Evolutionary conservation across 2,113 vertebrate genomes (phyloP).

Genomic region (Petrocephalus microphthalmus): DNA sequence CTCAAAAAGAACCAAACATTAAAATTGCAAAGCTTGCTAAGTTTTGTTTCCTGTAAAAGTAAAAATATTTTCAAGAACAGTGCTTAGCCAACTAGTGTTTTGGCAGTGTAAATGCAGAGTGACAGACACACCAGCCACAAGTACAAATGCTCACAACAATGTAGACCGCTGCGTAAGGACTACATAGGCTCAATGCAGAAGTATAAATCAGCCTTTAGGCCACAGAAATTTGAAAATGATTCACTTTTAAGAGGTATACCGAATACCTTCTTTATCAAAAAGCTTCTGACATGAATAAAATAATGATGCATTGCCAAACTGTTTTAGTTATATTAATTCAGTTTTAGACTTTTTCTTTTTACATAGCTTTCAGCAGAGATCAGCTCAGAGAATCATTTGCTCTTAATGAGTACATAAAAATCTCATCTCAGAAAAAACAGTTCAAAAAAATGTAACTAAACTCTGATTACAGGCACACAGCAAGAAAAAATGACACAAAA

Average conservation of each 20-base stretch:
- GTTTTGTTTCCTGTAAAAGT: no score
- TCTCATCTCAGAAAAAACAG: background rate
- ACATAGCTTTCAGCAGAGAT: background rate
- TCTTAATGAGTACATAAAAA: background rate
- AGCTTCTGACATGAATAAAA: no score
- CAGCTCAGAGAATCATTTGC: background rate
- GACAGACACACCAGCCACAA: background rate
- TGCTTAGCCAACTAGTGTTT: no score
- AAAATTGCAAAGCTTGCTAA: no score
- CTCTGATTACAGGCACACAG: background rate
- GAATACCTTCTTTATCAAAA: background rate
- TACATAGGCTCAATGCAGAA: background rate
- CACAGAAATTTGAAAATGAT: conserved; percentile 2
- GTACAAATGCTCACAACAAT: no score
- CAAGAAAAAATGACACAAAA: background rate
- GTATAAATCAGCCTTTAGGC: background rate
- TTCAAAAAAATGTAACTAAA: background rate
- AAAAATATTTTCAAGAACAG: no score
- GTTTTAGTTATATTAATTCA: background rate
- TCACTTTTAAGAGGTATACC: background rate
- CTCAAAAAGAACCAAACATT: no score
- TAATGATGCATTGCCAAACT: background rate
- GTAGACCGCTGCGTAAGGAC: background rate
- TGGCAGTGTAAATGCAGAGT: background rate
- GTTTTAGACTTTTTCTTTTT: background rate